Base-by-base conservation (phyloP, 1,140 invertebrate genomes). In the Drosophila azteca region DNA sequence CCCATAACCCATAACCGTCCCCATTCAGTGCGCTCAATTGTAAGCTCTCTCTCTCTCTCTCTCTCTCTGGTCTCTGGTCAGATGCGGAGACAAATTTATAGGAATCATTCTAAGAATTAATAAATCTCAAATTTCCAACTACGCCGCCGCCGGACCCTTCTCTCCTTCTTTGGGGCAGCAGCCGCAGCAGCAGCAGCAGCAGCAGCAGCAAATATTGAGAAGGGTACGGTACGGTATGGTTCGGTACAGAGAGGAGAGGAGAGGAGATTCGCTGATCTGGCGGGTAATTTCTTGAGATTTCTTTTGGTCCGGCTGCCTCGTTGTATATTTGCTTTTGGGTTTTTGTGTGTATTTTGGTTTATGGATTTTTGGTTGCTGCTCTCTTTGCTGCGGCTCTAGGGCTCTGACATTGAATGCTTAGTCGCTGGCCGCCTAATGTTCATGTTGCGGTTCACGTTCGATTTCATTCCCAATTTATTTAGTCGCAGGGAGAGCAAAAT, bases 391-490 rank as follows among this genome's bases (percentile, higher is more conserved):
- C 4, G 3, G 24, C 24, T 24, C 24, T 26, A 24, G 24, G 24
- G 24, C 24, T 26, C 24, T 26, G 82, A 87, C 82, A 87, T 66
- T 83, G 65, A 87, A 87, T 88, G 82, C 83, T 88, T 87, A 87
- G 82, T 87, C 82, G 82, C 67, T 76, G 82, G 75, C 67, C 82
- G 82, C 82, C 83, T 88, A 87, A 88, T 87, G 82, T 87, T 87
- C 82, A 87, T 87, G 82, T 87, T 81, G 82, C 82, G 82, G 79
- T 79, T 87, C 82, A 88, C 79, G 79, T 87, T 87, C 75, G 82
- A 87, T 88, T 87, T 87, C 71, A 83, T 87, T 88, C 79, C 79
- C 83, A 79, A 87, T 87, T 88, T 82, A 81, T 87, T 87, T 74
- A 68, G 63, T 73, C 44, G 13, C 11, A 39, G n/a, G 49, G 13